Evolutionary conservation across 2,888 invertebrate species (phyloP).

Genomic region (Leptura quadrifasciata): DNA sequence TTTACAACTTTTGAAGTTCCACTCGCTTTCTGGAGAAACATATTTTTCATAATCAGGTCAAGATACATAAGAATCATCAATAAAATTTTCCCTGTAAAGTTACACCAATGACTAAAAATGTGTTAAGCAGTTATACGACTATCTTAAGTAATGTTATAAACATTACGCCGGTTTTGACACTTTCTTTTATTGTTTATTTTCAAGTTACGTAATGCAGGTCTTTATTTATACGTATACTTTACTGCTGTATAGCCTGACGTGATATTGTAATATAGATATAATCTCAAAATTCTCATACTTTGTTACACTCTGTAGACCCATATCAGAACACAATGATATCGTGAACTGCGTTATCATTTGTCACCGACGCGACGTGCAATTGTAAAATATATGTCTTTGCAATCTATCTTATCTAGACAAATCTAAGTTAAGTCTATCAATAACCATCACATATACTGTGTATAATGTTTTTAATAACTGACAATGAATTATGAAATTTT

Average conservation of each 20-base stretch:
- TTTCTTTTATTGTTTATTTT: not conserved
- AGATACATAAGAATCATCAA: too few relatives aligned
- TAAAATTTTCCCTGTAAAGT: too few relatives aligned
- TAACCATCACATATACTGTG: too few relatives aligned
- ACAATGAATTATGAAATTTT: too few relatives aligned
- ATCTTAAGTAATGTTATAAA: not conserved
- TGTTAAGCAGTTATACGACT: not conserved
- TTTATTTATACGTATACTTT: not conserved
- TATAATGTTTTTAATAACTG: too few relatives aligned
- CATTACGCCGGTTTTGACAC: not conserved
- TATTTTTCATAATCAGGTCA: too few relatives aligned
- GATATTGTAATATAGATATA: not conserved
- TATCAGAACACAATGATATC: too few relatives aligned
- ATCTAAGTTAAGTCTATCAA: too few relatives aligned
- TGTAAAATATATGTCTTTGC: not conserved
- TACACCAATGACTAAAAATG: not conserved
- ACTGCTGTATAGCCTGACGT: not conserved
- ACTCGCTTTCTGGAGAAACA: too few relatives aligned
- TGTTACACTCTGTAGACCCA: not conserved
- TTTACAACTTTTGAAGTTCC: too few relatives aligned
- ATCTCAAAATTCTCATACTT: not conserved
- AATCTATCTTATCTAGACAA: too few relatives aligned
- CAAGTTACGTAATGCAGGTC: not conserved
- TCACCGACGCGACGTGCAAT: not conserved
- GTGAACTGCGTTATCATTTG: not conserved